Percentiles rank a stretch among this genome's conserved stretches.
Evolutionary conservation across 2,888 invertebrate species (phyloP).

Genomic region (Polydrusus tereticollis): DNA sequence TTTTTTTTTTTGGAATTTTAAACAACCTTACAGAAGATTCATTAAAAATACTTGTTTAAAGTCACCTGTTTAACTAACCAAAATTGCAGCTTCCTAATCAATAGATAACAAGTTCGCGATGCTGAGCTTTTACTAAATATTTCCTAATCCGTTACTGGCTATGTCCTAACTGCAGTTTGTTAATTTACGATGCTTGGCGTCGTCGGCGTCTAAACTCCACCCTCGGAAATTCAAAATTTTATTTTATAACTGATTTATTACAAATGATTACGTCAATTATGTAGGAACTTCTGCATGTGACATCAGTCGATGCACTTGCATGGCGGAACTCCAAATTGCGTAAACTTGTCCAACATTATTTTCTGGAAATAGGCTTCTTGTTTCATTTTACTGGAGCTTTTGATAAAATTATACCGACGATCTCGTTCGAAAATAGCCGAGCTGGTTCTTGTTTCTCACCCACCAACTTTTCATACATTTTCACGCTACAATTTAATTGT

Average conservation of each 20-base stretch:
- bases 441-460: conserved; percentile 60
- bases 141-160: conserved; percentile 3
- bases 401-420: conserved; percentile 58
- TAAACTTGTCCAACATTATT: conserved; percentile 9
- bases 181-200: conserved; percentile 7
- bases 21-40: no score
- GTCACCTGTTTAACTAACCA: no score
- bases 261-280: conserved; percentile 1
- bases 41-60: no score
- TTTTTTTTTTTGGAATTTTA: no score
- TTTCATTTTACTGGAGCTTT: conserved; percentile 53
- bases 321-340: background rate
- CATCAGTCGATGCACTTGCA: background rate
- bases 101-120: no score
- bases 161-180: background rate
- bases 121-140: background rate
- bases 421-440: conserved; percentile 62
- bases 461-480: conserved; percentile 61
- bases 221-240: background rate
- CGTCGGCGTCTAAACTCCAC: conserved; percentile 17
- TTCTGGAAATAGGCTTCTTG: conserved; percentile 40
- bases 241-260: conserved; percentile 22
- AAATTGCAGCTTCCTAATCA: no score
- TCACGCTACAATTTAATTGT: conserved; percentile 62
- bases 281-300: conserved; percentile 6